Evolutionary conservation across 2,888 invertebrate genomes (phyloP), one percentile per base, ranked within the genome.

Genomic region (Tiphia femorata): DNA sequence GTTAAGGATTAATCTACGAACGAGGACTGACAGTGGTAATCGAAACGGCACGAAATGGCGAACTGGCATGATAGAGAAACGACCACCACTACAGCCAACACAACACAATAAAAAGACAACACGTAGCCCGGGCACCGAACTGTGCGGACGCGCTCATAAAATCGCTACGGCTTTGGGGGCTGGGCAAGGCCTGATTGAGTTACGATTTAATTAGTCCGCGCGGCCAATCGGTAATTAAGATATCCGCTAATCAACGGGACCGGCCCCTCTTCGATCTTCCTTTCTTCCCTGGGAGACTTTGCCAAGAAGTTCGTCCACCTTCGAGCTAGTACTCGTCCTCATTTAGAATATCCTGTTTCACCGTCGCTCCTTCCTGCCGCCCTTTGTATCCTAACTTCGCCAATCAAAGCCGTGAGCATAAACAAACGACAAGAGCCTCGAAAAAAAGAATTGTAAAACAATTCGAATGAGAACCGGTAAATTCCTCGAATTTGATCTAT

Each of bases 131-230:
- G 65, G 53, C 43, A 53, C 52, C 53, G 52, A 67, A 64, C 47
- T 42, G 56, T 49, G 67, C 53, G 51, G 33, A 52, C 55, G 48
- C 40, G 64, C 62, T 64, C 67, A 65, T 69, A 69, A 73, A 74
- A 65, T 63, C 54, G 59, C 38, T 27, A 38, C 41, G 50, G 53
- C 42, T 52, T 58, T 50, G 53, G 29, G 37, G 62, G 59, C 51
- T 46, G 61, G 63, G 59, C 60, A 55, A 53, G 56, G 57, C 68
- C 61, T 76, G 80, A 78, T 79, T 79, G 79, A 80, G 79, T 80
- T 79, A 79, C 80, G 79, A 79, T 80, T 80, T 79, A 80, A 80
- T 80, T 80, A 78, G 78, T 70, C 77, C 72, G 72, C 72, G 57
- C 67, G 68, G 73, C 77, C 78, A 79, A 79, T 80, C 79, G 70